Evolutionary conservation across 2,113 vertebrate species (phyloP).

Genomic region (Chamaea fasciata): DNA sequence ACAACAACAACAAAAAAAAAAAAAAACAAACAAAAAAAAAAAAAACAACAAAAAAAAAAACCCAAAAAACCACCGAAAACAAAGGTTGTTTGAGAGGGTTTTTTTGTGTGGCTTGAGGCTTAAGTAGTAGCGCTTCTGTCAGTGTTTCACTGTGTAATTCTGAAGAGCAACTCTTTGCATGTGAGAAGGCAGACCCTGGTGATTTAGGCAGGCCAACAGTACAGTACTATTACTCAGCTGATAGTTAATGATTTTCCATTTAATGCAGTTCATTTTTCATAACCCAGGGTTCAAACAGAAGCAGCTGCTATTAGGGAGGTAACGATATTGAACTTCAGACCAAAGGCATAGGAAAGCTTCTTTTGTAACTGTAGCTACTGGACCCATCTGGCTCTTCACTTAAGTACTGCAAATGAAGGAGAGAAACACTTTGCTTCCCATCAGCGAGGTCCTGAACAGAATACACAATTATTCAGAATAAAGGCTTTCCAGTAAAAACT

Average conservation of each 20-base stretch:
- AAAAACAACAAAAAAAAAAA: conserved; percentile 15
- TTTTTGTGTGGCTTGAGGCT: not conserved
- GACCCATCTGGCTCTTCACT: conserved; percentile 56
- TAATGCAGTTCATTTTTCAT: conserved; percentile 66
- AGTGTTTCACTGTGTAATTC: not conserved
- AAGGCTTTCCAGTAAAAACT: conserved; percentile 55
- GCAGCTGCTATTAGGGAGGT: conserved; percentile 58
- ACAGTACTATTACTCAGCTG: conserved; percentile 53
- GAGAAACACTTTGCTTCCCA: conserved; percentile 52
- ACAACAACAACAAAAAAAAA: too few relatives aligned
- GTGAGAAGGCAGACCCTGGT: conserved; percentile 27
- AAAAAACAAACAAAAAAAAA: not conserved
- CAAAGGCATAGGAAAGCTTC: conserved; percentile 40
- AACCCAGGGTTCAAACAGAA: conserved; percentile 68
- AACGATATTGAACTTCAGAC: conserved; percentile 62
- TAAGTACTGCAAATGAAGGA: conserved; percentile 31
- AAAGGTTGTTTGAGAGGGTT: not conserved
- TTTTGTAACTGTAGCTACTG: conserved; percentile 40
- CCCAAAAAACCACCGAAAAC: not conserved
- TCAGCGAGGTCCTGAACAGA: conserved; percentile 37
- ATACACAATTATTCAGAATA: conserved; percentile 54
- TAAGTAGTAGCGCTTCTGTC: not conserved
- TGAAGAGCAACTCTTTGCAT: conserved; percentile 38
- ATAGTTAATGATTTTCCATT: conserved; percentile 72
- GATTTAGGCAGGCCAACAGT: conserved; percentile 45